Evolutionary conservation across 2,797 vertebrate species (phyloP), one percentile per base, ranked within the genome.

Genomic region (Paratrypauchen microcephalus): DNA sequence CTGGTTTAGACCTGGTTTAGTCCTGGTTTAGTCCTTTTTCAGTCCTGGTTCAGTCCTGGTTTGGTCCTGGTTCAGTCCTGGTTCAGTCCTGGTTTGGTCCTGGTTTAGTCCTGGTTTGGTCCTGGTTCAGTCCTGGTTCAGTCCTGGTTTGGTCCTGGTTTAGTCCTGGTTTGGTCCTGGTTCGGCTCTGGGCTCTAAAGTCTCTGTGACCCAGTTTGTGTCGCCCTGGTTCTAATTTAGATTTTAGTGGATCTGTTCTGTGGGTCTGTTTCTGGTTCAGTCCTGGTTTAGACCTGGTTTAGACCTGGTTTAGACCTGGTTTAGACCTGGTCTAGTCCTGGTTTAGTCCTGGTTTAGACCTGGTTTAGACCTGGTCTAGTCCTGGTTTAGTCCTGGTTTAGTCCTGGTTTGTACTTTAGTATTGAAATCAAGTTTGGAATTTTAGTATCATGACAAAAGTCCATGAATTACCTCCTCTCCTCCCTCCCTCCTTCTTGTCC

Each of bases 201-300:
- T 24, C 55, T 24, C 12, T 12, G 21, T 56, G 50, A 24, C 54
- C 56, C 18, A 26, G 56, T 30, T 30, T 7, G 56, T 28, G 13
- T 7, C 30, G 56, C 3, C 16, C 7, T 58, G 18, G 56, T 6
- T 16, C 56, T 18, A 13, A 9, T 55, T 55, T 55, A 55, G 52
- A 39, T 21, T 21, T 21, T 2, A 21, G 52, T 23, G 21, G 7
- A 55, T n/a, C 9, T 11, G 19, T 2, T 26, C 24, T 26, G 24
- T 26, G 52, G 65, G 18, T 63, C 65, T 23, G 59, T 21, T 52
- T n/a, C 63, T 12, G 77, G 21, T 32, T 72, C 52, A 45, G 60
- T 15, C 39, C 36, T 23, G 32, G 36, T 41, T 23, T 23, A 62
- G 59, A 5, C n/a, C 59, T 23, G 39, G 61, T 8, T 15, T 23